phyloP scores from a whole-genome alignment of 2,797 vertebrate genomes.

The Loris lydekkerianus region DNA sequence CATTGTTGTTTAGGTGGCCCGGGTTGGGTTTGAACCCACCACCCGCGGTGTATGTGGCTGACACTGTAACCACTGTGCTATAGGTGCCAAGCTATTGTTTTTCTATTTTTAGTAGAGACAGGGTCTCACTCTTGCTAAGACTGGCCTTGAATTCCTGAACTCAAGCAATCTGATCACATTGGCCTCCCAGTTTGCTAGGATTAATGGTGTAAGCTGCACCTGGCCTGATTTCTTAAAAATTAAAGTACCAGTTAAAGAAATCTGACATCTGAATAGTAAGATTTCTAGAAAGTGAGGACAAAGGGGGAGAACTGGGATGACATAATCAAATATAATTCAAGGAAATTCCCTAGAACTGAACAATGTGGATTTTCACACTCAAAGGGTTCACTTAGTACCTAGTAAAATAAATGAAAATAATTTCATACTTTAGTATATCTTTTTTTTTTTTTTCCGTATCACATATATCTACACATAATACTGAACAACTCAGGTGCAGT shows the following conservation, averaged over 20 bases:
- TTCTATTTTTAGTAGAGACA: too few species aligned
- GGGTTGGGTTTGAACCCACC: too few species aligned
- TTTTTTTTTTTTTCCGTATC: background rate
- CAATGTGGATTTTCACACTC: background rate
- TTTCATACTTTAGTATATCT: background rate
- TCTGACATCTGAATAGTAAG: background rate
- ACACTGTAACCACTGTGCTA: too few species aligned
- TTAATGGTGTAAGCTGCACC: too few species aligned
- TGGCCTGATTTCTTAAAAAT: too few species aligned
- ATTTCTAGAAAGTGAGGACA: background rate
- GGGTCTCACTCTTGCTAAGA: too few species aligned
- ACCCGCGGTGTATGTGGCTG: too few species aligned
- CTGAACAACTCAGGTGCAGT: background rate
- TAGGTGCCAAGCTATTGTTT: too few species aligned
- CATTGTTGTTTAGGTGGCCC: too few species aligned
- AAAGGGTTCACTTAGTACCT: background rate
- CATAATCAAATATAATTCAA: conserved; percentile 24
- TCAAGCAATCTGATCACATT: too few species aligned
- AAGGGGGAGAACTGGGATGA: background rate
- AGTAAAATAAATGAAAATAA: background rate
- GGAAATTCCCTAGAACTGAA: background rate
- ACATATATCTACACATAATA: background rate
- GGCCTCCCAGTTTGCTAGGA: too few species aligned
- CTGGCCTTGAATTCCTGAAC: too few species aligned
- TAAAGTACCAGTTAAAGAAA: background rate